Conservation (phyloP, 2,113 vertebrate species). For the Actenoides lindsayi region DNA sequence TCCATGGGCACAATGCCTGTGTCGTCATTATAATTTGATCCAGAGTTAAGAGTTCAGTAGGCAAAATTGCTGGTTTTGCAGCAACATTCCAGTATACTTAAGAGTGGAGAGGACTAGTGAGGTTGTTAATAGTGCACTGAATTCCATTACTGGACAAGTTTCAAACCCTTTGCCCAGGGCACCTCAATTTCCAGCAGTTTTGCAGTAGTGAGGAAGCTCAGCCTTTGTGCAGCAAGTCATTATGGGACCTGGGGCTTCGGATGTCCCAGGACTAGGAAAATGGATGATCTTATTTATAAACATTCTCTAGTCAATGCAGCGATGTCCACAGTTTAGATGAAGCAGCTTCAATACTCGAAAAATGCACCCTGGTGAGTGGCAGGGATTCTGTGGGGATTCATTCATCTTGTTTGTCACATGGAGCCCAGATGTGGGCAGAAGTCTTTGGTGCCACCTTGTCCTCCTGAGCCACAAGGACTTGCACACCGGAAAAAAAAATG, state of each 20-base stretch:
- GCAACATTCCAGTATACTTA: neutral
- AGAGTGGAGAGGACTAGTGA: neutral
- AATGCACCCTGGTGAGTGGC: neutral
- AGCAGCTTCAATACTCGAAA: neutral
- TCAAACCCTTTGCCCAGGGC: neutral
- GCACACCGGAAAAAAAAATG: neutral
- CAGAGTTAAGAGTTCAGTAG: neutral
- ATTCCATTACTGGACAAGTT: neutral
- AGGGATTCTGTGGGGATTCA: neutral
- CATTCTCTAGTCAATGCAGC: neutral
- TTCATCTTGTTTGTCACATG: neutral
- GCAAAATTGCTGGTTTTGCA: conserved; percentile 3
- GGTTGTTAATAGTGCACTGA: neutral
- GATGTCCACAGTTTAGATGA: neutral
- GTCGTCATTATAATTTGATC: conserved; percentile 8
- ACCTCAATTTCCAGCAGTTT: neutral
- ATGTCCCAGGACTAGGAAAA: neutral
- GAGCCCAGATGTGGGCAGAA: neutral
- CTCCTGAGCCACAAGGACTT: neutral
- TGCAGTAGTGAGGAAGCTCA: neutral
- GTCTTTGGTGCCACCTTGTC: neutral
- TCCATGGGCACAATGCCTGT: neutral
- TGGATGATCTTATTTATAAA: neutral
- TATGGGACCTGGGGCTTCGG: neutral
- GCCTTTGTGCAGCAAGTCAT: neutral